Evolutionary conservation across 2,113 vertebrate species (phyloP).

Genomic region (Stercorarius parasiticus): DNA sequence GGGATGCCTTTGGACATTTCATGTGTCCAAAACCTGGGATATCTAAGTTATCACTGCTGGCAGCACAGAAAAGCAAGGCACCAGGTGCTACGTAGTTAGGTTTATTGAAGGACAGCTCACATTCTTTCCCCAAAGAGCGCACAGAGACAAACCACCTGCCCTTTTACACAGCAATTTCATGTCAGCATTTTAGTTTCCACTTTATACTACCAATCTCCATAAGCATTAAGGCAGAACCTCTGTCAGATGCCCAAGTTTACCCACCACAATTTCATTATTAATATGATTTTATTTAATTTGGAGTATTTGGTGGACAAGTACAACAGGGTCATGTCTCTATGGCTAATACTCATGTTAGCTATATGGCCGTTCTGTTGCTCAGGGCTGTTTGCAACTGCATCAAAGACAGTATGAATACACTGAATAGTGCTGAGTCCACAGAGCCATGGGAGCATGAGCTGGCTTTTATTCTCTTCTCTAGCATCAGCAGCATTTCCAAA

Average conservation of each 20-base stretch:
- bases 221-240: not conserved
- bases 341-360: not conserved
- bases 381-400: slow-evolving; percentile 5
- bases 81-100: not conserved
- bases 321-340: not conserved
- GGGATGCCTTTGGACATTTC: not conserved
- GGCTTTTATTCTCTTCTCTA: slow-evolving; percentile 32
- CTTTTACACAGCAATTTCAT: not conserved
- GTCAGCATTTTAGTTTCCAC: not conserved
- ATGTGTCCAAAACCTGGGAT: not conserved
- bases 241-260: not conserved
- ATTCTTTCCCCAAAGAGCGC: not conserved
- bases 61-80: not conserved
- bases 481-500: slow-evolving; percentile 48
- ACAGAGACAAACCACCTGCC: not conserved
- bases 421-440: slow-evolving; percentile 43
- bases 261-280: not conserved
- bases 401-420: not conserved
- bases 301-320: not conserved
- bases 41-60: not conserved
- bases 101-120: not conserved
- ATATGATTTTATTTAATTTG: not conserved
- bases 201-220: not conserved
- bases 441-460: not conserved
- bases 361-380: not conserved